Evolutionary conservation across 2,113 vertebrate species (phyloP).

Genomic region (Triplophysa dalaica): DNA sequence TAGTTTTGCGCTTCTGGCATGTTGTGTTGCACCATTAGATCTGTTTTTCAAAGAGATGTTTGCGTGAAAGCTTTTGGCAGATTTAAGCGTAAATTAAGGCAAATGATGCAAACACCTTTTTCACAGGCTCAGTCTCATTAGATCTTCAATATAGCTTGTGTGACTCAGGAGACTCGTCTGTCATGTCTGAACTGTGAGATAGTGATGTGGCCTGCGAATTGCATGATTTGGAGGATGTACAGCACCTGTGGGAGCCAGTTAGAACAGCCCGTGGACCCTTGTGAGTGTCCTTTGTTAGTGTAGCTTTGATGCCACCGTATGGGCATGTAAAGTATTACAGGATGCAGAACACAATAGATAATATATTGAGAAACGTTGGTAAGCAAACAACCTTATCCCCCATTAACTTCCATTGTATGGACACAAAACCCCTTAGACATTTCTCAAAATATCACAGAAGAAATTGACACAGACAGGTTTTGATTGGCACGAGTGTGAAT

Average conservation of each 20-base stretch:
- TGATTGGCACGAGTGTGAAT: too few species aligned
- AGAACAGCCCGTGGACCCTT: neutral
- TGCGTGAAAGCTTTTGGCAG: neutral
- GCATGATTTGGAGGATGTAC: slow-evolving; percentile 26
- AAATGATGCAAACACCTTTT: slow-evolving; percentile 29
- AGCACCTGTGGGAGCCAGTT: slow-evolving; percentile 14
- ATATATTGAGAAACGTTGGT: too few species aligned
- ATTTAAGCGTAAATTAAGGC: slow-evolving; percentile 28
- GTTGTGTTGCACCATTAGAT: neutral
- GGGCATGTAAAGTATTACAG: slow-evolving; percentile 42
- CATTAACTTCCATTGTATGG: too few species aligned
- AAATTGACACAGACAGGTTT: too few species aligned
- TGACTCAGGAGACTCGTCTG: slow-evolving; percentile 39
- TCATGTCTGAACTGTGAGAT: neutral
- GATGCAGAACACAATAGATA: too few species aligned
- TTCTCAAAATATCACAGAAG: too few species aligned
- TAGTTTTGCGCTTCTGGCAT: neutral
- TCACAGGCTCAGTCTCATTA: slow-evolving; percentile 1
- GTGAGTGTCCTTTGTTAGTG: neutral
- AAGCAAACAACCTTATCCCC: too few species aligned
- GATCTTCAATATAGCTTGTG: slow-evolving; percentile 13
- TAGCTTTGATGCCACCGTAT: slow-evolving; percentile 62
- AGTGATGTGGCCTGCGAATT: neutral
- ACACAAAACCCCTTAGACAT: too few species aligned
- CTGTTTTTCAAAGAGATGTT: neutral